These are phyloP conservation scores for Notolepis coatsorum DNA, from an alignment of 2,797 vertebrate genomes.

Conservation along the genomic window DNA sequence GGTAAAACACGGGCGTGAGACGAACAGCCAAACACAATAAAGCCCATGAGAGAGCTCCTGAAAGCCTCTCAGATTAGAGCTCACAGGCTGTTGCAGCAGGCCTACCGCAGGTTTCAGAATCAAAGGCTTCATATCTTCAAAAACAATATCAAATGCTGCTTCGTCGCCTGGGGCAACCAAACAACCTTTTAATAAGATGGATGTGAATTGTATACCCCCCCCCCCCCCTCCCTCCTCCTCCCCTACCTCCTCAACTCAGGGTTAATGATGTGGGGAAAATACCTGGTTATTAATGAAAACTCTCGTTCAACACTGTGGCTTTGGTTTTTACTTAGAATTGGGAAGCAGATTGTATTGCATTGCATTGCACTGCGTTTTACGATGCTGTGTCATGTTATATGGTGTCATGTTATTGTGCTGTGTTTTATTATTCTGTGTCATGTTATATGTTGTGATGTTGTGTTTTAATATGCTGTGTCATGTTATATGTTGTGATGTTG, in stretches of 20 bases:
- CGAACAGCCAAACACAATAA: slow-evolving; percentile 59
- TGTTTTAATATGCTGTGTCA: neutral
- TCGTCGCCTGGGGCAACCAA: slow-evolving; percentile 52
- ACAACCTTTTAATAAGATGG: slow-evolving; percentile 21
- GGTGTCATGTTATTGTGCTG: neutral
- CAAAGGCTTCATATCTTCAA: slow-evolving; percentile 70
- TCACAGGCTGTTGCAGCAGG: slow-evolving; percentile 56
- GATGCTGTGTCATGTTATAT: neutral
- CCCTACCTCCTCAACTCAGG: too few species aligned
- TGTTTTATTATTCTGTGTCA: slow-evolving; percentile 10
- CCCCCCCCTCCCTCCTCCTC: too few species aligned
- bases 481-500: too few species aligned
- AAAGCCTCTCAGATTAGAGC: slow-evolving; percentile 51
- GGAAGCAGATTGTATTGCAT: too few species aligned
- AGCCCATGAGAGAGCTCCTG: slow-evolving; percentile 50
- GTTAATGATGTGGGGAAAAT: too few species aligned
- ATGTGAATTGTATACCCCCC: slow-evolving; percentile 31
- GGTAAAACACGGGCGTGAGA: slow-evolving; percentile 27
- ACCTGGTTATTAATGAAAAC: slow-evolving; percentile 21
- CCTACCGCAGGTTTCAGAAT: slow-evolving; percentile 67
- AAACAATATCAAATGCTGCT: slow-evolving; percentile 69
- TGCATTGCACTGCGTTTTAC: slow-evolving; percentile 16
- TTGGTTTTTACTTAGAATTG: too few species aligned
- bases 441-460: neutral
- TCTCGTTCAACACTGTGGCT: slow-evolving; percentile 34